Base-by-base conservation (phyloP, 2,797 vertebrate genomes). In the Tamandua tetradactyla region DNA sequence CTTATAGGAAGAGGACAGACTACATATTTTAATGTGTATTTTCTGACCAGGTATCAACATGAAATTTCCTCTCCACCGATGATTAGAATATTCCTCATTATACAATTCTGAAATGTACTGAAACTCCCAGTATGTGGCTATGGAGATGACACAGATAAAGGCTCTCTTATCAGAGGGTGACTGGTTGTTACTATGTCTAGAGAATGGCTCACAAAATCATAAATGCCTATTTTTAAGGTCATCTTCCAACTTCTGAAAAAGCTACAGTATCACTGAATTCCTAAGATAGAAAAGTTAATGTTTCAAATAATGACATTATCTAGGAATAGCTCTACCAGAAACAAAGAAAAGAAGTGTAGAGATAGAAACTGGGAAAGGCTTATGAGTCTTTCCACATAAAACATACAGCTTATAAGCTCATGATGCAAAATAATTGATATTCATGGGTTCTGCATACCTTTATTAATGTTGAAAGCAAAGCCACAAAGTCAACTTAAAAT, bases 301-400 rank as follows among this genome's bases (percentile, higher is more conserved):
- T 62, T 81, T 90, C 27, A 88, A 91, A 79, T 55, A 91, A 87
- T 57, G 71, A 87, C n/a, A 59, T 81, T 61, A 74, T 72, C 55
- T 76, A 71, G 68, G 20, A 87, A 57, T 69, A 75, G n/a, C 32
- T 91, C 22, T 92, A 61, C 44, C 25, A 49, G 3, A 90, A 76
- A 6, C 18, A 89, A 44, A 42, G 61, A 90, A 47, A 49, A 94
- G 47, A 97, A 85, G 14, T 15, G 6, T 7, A 40, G 37, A 62
- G 75, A 94, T 64, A 30, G 88, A 95, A 80, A 74, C 23, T 42
- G 5, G 59, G 27, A 30, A 89, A 37, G 66, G 37, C 6, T 4
- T 57, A 17, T 17, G 12, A 92, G 2, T 59, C 10, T 87, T 57
- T 68, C 68, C 89, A 13, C 7, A 74, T 5, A 75, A 12, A 61